phyloP scores from a whole-genome alignment of 2,888 invertebrate species.

The Drosophila subquinaria region DNA sequence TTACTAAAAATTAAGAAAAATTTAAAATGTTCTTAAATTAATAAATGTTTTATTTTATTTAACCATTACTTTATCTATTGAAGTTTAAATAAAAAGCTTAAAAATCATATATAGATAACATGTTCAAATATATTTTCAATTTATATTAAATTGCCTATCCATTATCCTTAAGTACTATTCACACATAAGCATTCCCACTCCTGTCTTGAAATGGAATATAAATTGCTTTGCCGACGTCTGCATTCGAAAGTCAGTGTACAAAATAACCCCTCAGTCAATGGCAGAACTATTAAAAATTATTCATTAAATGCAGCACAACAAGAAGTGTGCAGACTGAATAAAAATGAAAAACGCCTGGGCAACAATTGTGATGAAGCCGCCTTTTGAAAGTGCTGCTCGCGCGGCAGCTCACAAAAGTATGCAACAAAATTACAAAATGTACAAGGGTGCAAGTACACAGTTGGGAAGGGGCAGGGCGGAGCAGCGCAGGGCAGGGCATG shows the following conservation, averaged over 20 bases:
- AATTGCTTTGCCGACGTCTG: slow-evolving; percentile 29
- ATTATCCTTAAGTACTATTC: neutral
- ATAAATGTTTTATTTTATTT: neutral
- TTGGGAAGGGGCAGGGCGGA: neutral
- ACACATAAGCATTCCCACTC: neutral
- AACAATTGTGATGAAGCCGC: slow-evolving; percentile 51
- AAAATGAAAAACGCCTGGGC: slow-evolving; percentile 57
- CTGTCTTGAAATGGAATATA: slow-evolving; percentile 18
- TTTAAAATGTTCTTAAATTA: neutral
- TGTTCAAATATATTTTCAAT: neutral
- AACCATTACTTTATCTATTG: too few relatives aligned
- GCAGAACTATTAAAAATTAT: slow-evolving; percentile 74
- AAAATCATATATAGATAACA: neutral
- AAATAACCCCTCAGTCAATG: slow-evolving; percentile 42
- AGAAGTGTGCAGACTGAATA: slow-evolving; percentile 62
- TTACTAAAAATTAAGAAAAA: neutral
- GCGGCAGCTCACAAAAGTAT: slow-evolving; percentile 65
- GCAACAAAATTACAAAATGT: slow-evolving; percentile 76
- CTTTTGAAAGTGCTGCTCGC: slow-evolving; percentile 44
- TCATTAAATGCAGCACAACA: slow-evolving; percentile 73
- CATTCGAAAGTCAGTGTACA: slow-evolving; percentile 14
- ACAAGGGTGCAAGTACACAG: slow-evolving; percentile 40
- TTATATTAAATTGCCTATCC: neutral
- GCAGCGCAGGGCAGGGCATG: neutral
- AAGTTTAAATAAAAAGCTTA: neutral